Conservation (phyloP, 2,888 invertebrate genomes). For the Drosophila demipolita region DNA sequence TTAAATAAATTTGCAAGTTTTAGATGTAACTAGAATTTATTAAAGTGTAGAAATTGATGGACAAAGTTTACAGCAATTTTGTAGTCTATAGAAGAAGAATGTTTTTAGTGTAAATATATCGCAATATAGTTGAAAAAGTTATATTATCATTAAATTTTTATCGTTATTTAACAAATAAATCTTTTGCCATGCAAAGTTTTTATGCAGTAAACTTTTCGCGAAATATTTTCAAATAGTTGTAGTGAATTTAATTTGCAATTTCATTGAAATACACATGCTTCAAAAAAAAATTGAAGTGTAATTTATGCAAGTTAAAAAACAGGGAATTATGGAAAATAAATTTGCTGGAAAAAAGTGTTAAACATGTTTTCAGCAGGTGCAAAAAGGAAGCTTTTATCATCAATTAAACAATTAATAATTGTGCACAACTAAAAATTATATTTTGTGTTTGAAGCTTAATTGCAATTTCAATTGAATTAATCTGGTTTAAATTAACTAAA, state of each 20-base stretch:
- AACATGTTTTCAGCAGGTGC: neutral
- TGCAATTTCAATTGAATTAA: neutral
- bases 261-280: neutral
- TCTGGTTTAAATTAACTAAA: neutral
- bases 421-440: neutral
- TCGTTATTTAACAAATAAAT: neutral
- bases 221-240: neutral
- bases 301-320: neutral
- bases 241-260: neutral
- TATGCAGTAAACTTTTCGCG: neutral
- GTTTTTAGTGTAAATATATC: neutral
- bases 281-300: neutral
- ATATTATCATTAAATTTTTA: neutral
- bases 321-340: neutral
- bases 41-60: neutral
- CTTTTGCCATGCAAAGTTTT: constrained; percentile 1
- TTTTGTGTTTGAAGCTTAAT: neutral
- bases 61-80: neutral
- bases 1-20: neutral
- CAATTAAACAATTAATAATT: neutral
- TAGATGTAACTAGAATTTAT: neutral
- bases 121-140: neutral
- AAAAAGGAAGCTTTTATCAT: neutral
- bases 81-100: neutral
- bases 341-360: neutral